Percentiles rank a stretch among this genome's conserved stretches.
phyloP scores from a whole-genome alignment of 2,888 invertebrate genomes.

The Alentia gelatinosa region DNA sequence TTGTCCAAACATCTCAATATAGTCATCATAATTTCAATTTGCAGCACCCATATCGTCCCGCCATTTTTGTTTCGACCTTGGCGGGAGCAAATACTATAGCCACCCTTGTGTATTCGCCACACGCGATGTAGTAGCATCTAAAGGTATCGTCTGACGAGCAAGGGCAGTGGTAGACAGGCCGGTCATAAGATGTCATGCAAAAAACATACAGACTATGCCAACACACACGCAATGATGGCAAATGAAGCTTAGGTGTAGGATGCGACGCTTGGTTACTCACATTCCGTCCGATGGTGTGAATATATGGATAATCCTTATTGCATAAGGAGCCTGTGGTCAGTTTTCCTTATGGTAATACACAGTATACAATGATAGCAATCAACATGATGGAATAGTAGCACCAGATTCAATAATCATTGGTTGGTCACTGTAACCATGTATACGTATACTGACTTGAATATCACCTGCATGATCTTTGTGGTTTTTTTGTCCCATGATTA shows the following conservation, averaged over 20 bases:
- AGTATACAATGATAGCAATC: neutral
- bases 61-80: neutral
- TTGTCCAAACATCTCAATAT: neutral
- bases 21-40: neutral
- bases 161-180: neutral
- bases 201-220: neutral
- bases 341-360: neutral
- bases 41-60: neutral
- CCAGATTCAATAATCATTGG: neutral
- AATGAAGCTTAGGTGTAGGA: neutral
- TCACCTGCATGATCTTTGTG: neutral
- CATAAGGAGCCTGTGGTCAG: neutral
- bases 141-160: neutral
- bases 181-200: neutral
- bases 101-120: neutral
- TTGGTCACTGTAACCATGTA: neutral
- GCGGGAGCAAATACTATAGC: neutral
- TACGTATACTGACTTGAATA: neutral
- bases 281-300: neutral
- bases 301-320: constrained; percentile 1
- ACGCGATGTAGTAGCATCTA: neutral
- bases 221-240: neutral
- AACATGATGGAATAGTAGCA: constrained; percentile 31
- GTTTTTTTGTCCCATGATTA: neutral
- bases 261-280: neutral